A percentile compares a stretch with the other conserved stretches of the same genome.
phyloP scores from a whole-genome alignment of 2,113 vertebrate species.

The Pachypanchax playfairii region DNA sequence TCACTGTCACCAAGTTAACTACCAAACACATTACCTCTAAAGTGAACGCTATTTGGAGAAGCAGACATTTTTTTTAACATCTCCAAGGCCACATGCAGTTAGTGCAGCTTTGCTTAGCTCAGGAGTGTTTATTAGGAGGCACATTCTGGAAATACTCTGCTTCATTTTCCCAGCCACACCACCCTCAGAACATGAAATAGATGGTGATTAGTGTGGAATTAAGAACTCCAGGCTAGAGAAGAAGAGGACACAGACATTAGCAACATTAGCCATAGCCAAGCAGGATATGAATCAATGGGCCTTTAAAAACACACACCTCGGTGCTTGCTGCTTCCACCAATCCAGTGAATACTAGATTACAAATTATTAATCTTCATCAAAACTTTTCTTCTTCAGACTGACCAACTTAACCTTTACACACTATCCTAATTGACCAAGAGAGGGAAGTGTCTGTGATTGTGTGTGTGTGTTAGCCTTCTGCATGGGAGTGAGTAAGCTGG shows the following conservation, averaged over 20 bases:
- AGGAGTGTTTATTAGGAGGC: constrained; percentile 36
- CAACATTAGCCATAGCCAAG: not conserved
- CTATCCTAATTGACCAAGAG: constrained; percentile 40
- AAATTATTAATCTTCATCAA: constrained; percentile 54
- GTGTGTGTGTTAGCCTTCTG: not conserved
- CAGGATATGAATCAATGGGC: constrained; percentile 17
- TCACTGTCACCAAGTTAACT: constrained; percentile 73
- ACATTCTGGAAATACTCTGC: constrained; percentile 34
- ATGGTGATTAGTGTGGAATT: constrained; percentile 39
- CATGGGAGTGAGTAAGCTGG: constrained; percentile 12
- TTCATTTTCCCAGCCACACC: constrained; percentile 28
- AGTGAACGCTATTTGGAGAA: constrained; percentile 60
- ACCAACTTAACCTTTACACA: constrained; percentile 37
- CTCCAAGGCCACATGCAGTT: constrained; percentile 41
- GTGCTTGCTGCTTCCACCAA: no score
- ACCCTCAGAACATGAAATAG: constrained; percentile 27
- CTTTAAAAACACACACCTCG: no score
- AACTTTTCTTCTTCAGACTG: constrained; percentile 42
- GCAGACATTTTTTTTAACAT: constrained; percentile 60
- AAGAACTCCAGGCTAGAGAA: constrained; percentile 30
- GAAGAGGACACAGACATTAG: no score
- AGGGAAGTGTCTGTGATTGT: not conserved
- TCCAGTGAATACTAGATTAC: constrained; percentile 35
- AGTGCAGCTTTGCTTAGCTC: constrained; percentile 50
- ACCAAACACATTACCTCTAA: constrained; percentile 74